phyloP scores from a whole-genome alignment of 2,888 invertebrate genomes.

The Scaptomyza tumidula region DNA sequence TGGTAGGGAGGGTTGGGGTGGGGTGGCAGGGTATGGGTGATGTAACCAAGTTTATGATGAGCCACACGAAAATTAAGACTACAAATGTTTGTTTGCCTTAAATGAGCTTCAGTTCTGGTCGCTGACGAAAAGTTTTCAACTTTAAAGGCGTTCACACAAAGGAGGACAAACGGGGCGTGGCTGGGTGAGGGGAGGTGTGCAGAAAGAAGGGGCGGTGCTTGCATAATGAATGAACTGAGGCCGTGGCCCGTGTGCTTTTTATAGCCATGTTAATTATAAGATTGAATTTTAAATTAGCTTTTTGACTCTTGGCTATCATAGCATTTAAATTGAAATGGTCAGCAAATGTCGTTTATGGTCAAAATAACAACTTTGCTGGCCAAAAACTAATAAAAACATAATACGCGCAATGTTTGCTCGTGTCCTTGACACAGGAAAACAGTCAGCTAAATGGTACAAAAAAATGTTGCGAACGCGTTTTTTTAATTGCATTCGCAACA shows the following conservation, averaged over 20 bases:
- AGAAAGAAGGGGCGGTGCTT: constrained; percentile 1
- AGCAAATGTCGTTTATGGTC: constrained; percentile 47
- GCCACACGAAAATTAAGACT: constrained; percentile 79
- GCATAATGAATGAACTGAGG: constrained; percentile 73
- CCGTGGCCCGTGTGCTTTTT: constrained; percentile 66
- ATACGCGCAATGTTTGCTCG: constrained; percentile 42
- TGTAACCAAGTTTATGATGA: constrained; percentile 78
- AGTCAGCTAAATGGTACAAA: not conserved
- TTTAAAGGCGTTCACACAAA: constrained; percentile 58
- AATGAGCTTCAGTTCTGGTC: constrained; percentile 73
- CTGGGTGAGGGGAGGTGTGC: no score
- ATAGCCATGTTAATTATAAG: constrained; percentile 77
- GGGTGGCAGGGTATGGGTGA: constrained; percentile 8
- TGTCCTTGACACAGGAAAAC: constrained; percentile 19
- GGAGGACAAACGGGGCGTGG: not conserved
- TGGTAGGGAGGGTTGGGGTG: not conserved
- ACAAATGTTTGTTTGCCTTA: constrained; percentile 80
- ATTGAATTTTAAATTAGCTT: constrained; percentile 73
- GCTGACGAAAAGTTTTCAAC: constrained; percentile 56
- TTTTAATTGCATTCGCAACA: constrained; percentile 72
- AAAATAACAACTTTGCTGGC: no score
- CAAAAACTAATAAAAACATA: constrained; percentile 63
- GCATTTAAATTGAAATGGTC: constrained; percentile 48
- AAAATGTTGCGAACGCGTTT: constrained; percentile 22
- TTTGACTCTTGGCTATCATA: constrained; percentile 29